Evolutionary conservation across 2,113 vertebrate genomes (phyloP).

Genomic region (Ictalurus punctatus): DNA sequence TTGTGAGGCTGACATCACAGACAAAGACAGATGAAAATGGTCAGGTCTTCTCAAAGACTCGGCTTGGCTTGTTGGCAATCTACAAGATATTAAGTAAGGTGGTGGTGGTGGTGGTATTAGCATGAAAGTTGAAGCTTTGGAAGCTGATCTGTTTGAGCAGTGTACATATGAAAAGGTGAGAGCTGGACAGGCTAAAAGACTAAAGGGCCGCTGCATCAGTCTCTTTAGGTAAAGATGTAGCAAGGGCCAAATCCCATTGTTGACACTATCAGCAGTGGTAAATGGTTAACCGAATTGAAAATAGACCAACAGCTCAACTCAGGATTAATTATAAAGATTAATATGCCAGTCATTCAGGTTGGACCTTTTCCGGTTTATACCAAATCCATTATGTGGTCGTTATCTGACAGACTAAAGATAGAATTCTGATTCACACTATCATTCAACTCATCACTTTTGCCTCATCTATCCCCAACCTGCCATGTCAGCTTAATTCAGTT

Average conservation of each 20-base stretch:
- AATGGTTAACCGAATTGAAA: not conserved
- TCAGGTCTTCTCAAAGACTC: not conserved
- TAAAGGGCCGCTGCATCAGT: not conserved
- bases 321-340: not conserved
- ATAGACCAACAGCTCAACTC: not conserved
- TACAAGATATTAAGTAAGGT: not conserved
- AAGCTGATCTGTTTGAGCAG: not conserved
- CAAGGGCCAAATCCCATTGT: not conserved
- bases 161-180: not conserved
- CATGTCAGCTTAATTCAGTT: not conserved
- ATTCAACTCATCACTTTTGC: not conserved
- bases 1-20: not conserved
- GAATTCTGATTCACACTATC: not conserved
- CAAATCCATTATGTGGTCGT: not conserved
- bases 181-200: not conserved
- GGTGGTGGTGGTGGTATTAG: not conserved
- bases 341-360: not conserved
- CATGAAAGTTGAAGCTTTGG: not conserved
- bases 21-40: not conserved
- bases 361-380: not conserved
- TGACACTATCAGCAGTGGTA: not conserved
- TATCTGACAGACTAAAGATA: not conserved
- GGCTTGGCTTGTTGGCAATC: not conserved
- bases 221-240: not conserved
- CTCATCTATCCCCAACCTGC: not conserved